Base-by-base conservation (phyloP, 1,140 invertebrate species). In the Archegozetes longisetosus region DNA sequence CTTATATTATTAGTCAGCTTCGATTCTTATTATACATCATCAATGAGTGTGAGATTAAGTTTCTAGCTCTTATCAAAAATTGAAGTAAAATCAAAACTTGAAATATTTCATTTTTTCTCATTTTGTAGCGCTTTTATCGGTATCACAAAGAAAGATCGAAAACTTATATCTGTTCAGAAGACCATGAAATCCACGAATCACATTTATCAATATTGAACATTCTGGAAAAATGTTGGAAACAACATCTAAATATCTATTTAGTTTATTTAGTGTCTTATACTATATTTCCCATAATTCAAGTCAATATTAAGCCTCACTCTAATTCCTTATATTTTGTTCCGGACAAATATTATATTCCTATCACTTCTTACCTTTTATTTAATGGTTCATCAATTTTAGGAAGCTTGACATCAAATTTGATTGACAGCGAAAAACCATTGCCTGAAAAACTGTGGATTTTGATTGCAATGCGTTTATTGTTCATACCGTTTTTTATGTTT, bases 11-110 rank as follows among this genome's bases (percentile, higher is more conserved):
- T 98, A 4, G 76, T 86, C 0, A 96, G 92, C 69, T 93, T 98
- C 69, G 88, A 95, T 73, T 91, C 91, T 0, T 98, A 95, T 74
- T 95, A 96, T 70, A 85, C 88, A 17, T 74, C 97, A 58, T 90
- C 90, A 12, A 76, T 93, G 53, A 90, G 89, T 73, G 91, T 95
- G 77, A 69, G 72, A 12, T 25, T 56, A 49, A 26, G 32, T 4
- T 51, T 53, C 20, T 50, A n/a, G n/a, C n/a, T n/a, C n/a, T n/a
- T n/a, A n/a, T n/a, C n/a, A n/a, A n/a, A n/a, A n/a, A n/a, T n/a
- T n/a, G n/a, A n/a, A n/a, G n/a, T n/a, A n/a, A n/a, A n/a, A n/a
- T n/a, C n/a, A n/a, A n/a, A n/a, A n/a, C n/a, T n/a, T n/a, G n/a
- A n/a, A n/a, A n/a, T n/a, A n/a, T n/a, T n/a, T n/a, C n/a, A n/a